These are phyloP conservation scores for Podilymbus podiceps DNA, from an alignment of 2,113 vertebrate genomes.

Conservation along the genomic window DNA sequence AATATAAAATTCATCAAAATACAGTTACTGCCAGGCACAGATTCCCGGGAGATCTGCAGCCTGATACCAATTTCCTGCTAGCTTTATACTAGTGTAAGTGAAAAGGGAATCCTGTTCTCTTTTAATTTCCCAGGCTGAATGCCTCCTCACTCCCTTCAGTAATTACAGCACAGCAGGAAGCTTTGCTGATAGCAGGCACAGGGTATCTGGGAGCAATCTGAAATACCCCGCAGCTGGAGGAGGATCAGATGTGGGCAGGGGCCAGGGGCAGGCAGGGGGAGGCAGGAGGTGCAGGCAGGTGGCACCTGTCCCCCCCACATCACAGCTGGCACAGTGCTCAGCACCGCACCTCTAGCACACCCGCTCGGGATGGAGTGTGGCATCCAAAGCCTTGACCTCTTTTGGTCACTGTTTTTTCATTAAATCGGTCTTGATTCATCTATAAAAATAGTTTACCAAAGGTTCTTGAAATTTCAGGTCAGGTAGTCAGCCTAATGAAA, in stretches of 20 bases:
- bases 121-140: not conserved
- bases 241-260: not conserved
- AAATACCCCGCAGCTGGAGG: not conserved
- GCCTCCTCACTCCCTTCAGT: not conserved
- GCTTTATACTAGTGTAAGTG: not conserved
- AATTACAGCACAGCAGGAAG: not conserved
- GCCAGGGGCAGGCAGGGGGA: not conserved
- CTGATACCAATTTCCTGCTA: not conserved
- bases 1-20: not conserved
- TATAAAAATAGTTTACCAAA: conserved; percentile 29
- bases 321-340: not conserved
- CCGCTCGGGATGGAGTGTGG: not conserved
- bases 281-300: not conserved
- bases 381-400: conserved; percentile 15
- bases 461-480: conserved; percentile 25
- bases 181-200: not conserved
- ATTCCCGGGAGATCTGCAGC: not conserved
- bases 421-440: not conserved
- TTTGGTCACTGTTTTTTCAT: not conserved
- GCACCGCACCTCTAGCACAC: not conserved
- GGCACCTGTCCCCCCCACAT: not conserved
- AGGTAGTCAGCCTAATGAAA: conserved; percentile 4
- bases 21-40: not conserved
- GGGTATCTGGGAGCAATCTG: not conserved
- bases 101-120: not conserved